Conservation (phyloP, 2,113 vertebrate genomes). For the Nyctereutes procyonoides region DNA sequence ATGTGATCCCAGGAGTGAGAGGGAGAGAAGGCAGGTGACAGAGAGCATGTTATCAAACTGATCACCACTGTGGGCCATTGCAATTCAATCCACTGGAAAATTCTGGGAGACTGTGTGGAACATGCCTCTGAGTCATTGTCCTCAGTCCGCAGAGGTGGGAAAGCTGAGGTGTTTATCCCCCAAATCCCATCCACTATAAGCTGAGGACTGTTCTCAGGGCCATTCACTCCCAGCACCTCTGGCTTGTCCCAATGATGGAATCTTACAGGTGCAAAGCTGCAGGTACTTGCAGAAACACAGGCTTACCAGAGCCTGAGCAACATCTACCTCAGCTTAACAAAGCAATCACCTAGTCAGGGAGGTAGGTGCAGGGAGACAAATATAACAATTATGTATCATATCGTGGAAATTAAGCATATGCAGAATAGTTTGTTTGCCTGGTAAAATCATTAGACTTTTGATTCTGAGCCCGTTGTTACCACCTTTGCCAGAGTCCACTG, state of each 20-base stretch:
- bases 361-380: constrained; percentile 42
- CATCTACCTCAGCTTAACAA: constrained; percentile 24
- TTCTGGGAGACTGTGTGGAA: neutral
- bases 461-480: neutral
- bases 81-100: neutral
- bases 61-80: neutral
- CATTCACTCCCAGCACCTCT: neutral
- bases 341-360: neutral
- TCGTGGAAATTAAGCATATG: constrained; percentile 51
- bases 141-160: neutral
- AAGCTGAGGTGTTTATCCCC: neutral
- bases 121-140: neutral
- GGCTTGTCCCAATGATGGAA: neutral
- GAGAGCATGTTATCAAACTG: neutral
- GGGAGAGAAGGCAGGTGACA: neutral
- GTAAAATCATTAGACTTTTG: neutral
- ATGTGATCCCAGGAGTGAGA: too few species aligned
- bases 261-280: neutral
- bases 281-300: neutral
- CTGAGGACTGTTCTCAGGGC: neutral
- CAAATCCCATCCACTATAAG: neutral
- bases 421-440: neutral
- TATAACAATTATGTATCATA: constrained; percentile 28
- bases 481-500: neutral
- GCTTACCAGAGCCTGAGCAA: neutral